Evolutionary conservation across 2,113 vertebrate species (phyloP).

Genomic region (Cranoglanis bouderius): DNA sequence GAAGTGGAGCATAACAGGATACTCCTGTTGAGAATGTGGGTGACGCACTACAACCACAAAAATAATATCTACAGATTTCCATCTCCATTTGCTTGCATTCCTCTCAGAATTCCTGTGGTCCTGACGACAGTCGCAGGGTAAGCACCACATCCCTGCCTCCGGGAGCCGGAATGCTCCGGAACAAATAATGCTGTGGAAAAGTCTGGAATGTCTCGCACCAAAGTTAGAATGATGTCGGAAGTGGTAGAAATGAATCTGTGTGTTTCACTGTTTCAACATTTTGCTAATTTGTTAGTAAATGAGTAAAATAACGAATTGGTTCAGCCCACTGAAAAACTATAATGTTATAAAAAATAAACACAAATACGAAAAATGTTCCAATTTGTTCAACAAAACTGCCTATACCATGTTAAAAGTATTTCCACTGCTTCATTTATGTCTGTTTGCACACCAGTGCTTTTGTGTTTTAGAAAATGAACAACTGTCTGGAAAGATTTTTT

Average conservation of each 20-base stretch:
- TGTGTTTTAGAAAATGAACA: background rate
- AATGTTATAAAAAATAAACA: background rate
- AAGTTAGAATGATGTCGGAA: slow-evolving; percentile 22
- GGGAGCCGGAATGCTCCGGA: slow-evolving; percentile 6
- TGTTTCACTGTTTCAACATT: background rate
- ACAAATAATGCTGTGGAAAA: slow-evolving; percentile 21
- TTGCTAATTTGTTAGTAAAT: background rate
- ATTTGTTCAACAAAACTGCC: background rate
- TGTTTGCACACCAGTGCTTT: background rate
- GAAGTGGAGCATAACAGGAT: slow-evolving; percentile 20
- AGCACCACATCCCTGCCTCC: slow-evolving; percentile 60
- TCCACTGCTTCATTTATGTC: slow-evolving; percentile 9
- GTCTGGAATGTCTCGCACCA: slow-evolving; percentile 39
- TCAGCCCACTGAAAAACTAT: background rate
- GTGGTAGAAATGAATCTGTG: background rate
- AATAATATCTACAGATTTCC: slow-evolving; percentile 52
- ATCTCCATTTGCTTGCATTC: slow-evolving; percentile 61
- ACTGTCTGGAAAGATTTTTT: background rate
- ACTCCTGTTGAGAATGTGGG: slow-evolving; percentile 8
- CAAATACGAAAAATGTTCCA: background rate
- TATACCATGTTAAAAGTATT: background rate
- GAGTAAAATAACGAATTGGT: background rate
- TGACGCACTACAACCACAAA: slow-evolving; percentile 30
- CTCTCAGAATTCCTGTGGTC: slow-evolving; percentile 58
- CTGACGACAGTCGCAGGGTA: slow-evolving; percentile 58